Conservation (phyloP, 2,113 vertebrate species). For the Condylura cristata region DNA sequence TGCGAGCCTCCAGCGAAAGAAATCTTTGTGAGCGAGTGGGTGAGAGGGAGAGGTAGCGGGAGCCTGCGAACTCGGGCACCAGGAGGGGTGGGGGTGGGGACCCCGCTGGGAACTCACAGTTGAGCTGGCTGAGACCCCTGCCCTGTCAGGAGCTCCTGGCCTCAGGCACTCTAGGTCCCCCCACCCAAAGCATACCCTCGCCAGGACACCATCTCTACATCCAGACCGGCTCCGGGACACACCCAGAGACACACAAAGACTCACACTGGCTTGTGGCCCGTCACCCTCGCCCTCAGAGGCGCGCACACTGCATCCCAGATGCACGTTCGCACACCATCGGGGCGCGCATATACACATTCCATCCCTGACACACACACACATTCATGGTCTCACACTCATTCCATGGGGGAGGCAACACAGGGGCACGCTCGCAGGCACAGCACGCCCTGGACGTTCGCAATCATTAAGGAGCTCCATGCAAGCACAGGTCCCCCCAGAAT, state of each 20-base stretch:
- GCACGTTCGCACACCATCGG: slow-evolving; percentile 64
- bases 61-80: slow-evolving; percentile 35
- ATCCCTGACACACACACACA: slow-evolving; percentile 54
- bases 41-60: neutral
- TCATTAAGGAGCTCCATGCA: neutral
- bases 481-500: neutral
- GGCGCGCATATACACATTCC: slow-evolving; percentile 61
- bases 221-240: slow-evolving; percentile 67
- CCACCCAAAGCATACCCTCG: neutral
- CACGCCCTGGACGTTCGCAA: neutral
- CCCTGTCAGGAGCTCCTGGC: neutral
- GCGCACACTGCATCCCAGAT: slow-evolving; percentile 70
- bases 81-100: neutral
- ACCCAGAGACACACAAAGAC: slow-evolving; percentile 77
- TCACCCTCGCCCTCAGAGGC: slow-evolving; percentile 68
- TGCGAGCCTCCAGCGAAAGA: neutral
- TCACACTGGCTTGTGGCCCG: slow-evolving; percentile 68
- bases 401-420: neutral
- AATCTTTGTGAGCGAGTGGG: slow-evolving; percentile 61
- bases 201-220: slow-evolving; percentile 39
- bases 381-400: slow-evolving; percentile 30
- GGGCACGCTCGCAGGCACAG: neutral
- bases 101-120: neutral
- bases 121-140: neutral
- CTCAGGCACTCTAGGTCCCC: neutral